phyloP scores from a whole-genome alignment of 2,888 invertebrate species.

The Digitonthophagus gazella region DNA sequence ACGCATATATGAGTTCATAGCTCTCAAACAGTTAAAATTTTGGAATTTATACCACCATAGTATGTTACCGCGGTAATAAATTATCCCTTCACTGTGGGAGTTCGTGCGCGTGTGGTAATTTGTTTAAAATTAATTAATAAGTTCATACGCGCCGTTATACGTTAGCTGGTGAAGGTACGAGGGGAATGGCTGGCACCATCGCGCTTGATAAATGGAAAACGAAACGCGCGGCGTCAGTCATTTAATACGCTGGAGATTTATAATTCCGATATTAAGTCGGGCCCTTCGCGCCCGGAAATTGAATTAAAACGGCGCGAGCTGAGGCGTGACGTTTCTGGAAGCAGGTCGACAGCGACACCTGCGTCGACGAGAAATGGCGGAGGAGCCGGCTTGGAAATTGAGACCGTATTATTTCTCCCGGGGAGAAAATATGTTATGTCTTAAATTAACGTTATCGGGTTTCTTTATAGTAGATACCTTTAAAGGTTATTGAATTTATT shows the following conservation, averaged over 20 bases:
- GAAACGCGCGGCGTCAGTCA: slow-evolving; percentile 5
- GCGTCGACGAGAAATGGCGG: neutral
- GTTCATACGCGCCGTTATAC: slow-evolving; percentile 11
- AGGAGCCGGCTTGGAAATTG: neutral
- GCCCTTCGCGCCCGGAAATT: neutral
- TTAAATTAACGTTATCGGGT: no score
- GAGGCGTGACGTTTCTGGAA: neutral
- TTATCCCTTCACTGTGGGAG: slow-evolving; percentile 2
- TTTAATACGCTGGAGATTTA: slow-evolving; percentile 12
- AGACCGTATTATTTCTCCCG: neutral
- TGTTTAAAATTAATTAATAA: slow-evolving; percentile 17
- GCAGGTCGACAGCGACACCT: neutral
- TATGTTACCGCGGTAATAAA: no score
- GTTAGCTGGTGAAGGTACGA: neutral
- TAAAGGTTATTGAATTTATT: no score
- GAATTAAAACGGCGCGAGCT: neutral
- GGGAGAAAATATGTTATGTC: no score
- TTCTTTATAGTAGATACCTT: no score
- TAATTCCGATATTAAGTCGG: slow-evolving; percentile 14
- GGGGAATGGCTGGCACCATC: neutral
- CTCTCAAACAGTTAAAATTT: no score
- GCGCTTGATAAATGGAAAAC: slow-evolving; percentile 11
- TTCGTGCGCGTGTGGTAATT: slow-evolving; percentile 2
- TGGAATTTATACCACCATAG: no score
- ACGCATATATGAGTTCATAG: no score